phyloP scores from a whole-genome alignment of 2,888 invertebrate species.

The Tridacna gigas region DNA sequence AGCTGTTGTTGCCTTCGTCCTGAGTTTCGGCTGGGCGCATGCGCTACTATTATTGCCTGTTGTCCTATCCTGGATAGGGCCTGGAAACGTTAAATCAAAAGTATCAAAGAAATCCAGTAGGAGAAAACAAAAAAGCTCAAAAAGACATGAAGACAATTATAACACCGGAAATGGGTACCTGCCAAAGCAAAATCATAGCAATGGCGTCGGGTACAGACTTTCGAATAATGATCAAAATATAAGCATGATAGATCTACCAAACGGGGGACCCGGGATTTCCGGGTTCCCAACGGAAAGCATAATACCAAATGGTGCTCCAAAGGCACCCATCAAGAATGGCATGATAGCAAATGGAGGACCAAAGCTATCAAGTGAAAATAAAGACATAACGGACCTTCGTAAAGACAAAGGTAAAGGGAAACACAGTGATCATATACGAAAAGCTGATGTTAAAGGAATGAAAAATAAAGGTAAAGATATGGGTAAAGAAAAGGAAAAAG shows the following conservation, averaged over 20 bases:
- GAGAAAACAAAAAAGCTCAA: background rate
- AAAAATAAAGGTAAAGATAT: no score
- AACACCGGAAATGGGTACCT: background rate
- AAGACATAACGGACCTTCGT: no score
- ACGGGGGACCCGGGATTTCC: background rate
- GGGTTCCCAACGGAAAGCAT: background rate
- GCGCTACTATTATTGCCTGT: slow-evolving; percentile 5
- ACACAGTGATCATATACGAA: no score
- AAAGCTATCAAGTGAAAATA: background rate
- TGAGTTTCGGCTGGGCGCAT: slow-evolving; percentile 17
- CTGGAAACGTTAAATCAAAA: slow-evolving; percentile 7
- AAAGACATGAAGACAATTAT: background rate
- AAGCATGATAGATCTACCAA: no score
- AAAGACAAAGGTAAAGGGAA: no score
- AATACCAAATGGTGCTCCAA: background rate
- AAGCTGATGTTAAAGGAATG: no score
- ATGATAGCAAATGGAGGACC: background rate
- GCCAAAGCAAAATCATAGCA: background rate
- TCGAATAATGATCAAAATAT: no score
- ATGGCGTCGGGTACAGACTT: background rate
- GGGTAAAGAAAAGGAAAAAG: background rate
- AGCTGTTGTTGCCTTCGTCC: slow-evolving; percentile 10
- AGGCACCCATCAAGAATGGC: background rate
- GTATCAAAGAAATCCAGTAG: background rate
- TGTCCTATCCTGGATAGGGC: slow-evolving; percentile 36